Conservation (phyloP, 1,140 invertebrate genomes). For the Nymphalis io region DNA sequence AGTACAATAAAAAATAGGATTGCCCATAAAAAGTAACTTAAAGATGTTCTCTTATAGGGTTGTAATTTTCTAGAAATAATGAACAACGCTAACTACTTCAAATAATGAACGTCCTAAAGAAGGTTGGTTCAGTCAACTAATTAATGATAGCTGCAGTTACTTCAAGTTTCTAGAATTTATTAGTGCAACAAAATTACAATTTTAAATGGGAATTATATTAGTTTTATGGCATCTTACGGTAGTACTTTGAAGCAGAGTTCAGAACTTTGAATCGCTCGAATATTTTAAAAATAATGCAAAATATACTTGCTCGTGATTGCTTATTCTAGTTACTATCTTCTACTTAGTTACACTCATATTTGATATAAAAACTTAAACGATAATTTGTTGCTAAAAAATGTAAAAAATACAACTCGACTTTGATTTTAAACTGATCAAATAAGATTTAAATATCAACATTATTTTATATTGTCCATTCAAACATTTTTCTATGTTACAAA, state of each 20-base stretch:
- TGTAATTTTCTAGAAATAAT: constrained; percentile 1
- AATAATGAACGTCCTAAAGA: constrained; percentile 6
- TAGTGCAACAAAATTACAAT: constrained; percentile 25
- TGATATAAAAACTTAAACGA: too few species aligned
- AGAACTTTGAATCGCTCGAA: not conserved
- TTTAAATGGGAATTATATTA: constrained; percentile 22
- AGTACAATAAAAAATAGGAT: too few species aligned
- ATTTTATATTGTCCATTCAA: too few species aligned
- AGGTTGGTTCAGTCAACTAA: constrained; percentile 18
- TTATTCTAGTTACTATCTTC: too few species aligned
- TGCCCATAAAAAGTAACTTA: not conserved
- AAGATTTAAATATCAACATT: too few species aligned
- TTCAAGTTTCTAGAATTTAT: constrained; percentile 26
- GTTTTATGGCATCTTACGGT: not conserved
- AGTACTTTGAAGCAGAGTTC: not conserved
- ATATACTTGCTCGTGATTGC: too few species aligned
- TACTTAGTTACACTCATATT: too few species aligned
- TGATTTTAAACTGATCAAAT: too few species aligned
- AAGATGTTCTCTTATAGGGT: not conserved
- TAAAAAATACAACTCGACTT: too few species aligned
- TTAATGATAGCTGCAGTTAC: constrained; percentile 26
- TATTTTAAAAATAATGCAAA: not conserved
- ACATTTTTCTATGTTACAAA: too few species aligned
- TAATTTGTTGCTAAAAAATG: too few species aligned
- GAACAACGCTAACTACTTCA: constrained; percentile 5